A percentile compares a stretch with the other conserved stretches of the same genome.
These are phyloP conservation scores for Parelbella ahira DNA, from an alignment of 2,888 invertebrate species.

Conservation along the genomic window DNA sequence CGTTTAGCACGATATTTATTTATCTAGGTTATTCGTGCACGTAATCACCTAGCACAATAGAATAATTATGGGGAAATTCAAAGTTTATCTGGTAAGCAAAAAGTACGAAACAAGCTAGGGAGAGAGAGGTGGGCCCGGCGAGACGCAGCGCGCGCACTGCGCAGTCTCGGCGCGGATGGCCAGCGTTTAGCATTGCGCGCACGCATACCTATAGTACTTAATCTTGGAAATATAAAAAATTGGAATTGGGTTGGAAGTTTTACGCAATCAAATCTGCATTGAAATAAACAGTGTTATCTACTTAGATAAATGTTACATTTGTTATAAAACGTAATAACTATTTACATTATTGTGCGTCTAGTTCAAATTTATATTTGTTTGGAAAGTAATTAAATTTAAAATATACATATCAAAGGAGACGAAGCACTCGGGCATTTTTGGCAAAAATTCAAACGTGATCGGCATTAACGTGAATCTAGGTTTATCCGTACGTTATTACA, in stretches of 20 bases:
- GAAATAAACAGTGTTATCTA: too few species aligned
- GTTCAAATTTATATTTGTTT: too few species aligned
- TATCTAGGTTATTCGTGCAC: conserved; percentile 23
- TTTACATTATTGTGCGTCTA: too few species aligned
- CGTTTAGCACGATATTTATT: neutral
- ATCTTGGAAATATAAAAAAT: too few species aligned
- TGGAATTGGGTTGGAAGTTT: too few species aligned
- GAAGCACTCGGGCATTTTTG: conserved; percentile 31
- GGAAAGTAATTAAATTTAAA: too few species aligned
- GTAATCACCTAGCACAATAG: conserved; percentile 25
- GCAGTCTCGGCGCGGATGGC: conserved; percentile 52
- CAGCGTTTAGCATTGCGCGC: conserved; percentile 46
- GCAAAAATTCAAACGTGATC: conserved; percentile 42
- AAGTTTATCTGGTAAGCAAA: conserved; percentile 35
- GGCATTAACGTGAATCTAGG: conserved; percentile 40
- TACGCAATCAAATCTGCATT: too few species aligned
- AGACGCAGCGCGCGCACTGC: conserved; percentile 32
- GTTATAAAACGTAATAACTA: too few species aligned
- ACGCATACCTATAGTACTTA: conserved; percentile 33
- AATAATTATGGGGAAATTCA: conserved; percentile 22
- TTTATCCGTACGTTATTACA: conserved; percentile 1
- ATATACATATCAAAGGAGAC: neutral
- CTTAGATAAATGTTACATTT: too few species aligned
- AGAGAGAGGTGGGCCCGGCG: conserved; percentile 36
- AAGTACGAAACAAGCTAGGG: conserved; percentile 39